A percentile compares a stretch with the other conserved stretches of the same genome.
Conservation (phyloP, 2,888 invertebrate species). For the Heliconius aoede region DNA sequence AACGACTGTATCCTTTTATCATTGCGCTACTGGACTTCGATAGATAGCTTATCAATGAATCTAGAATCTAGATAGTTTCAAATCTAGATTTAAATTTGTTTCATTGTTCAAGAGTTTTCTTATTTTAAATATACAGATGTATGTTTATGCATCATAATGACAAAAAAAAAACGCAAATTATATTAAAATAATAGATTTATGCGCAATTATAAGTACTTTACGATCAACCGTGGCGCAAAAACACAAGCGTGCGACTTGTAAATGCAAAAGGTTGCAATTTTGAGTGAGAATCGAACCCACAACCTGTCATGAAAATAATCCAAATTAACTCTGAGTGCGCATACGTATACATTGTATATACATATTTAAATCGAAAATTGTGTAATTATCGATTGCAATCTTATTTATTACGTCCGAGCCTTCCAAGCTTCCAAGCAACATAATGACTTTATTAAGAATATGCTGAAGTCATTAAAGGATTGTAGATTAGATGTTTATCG, state of each 20-base stretch:
- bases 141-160: no score
- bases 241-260: no score
- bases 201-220: no score
- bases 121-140: neutral
- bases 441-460: conserved; percentile 42
- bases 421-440: neutral
- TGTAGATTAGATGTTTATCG: conserved; percentile 42
- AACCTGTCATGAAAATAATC: neutral
- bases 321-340: neutral
- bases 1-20: conserved; percentile 17
- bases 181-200: no score
- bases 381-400: conserved; percentile 22
- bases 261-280: no score
- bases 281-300: no score
- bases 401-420: conserved; percentile 25
- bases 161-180: neutral
- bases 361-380: neutral
- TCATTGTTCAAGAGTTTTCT: neutral
- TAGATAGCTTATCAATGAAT: conserved; percentile 18
- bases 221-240: no score
- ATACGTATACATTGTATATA: neutral
- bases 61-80: conserved; percentile 5
- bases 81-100: conserved; percentile 19
- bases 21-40: conserved; percentile 2
- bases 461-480: conserved; percentile 40